phyloP scores from a whole-genome alignment of 2,888 invertebrate genomes.

The Lepidonotus clava region DNA sequence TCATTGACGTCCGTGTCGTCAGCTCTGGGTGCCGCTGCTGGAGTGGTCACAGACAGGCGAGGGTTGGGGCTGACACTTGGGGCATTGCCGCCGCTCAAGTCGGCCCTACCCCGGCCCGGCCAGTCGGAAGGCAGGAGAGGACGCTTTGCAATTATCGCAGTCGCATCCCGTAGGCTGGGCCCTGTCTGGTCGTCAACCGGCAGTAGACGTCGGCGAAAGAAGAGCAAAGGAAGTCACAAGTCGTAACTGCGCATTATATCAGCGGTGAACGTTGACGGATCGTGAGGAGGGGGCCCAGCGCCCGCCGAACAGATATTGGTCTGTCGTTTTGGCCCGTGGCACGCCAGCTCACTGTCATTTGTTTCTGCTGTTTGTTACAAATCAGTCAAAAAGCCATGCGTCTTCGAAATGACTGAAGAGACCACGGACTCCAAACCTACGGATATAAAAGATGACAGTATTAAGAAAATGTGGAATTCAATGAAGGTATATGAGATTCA shows the following conservation, averaged over 20 bases:
- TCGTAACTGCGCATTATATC: neutral
- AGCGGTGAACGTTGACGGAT: conserved; percentile 1
- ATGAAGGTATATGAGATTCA: too few species aligned
- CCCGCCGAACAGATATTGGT: neutral
- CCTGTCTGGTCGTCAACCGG: neutral
- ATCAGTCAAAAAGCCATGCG: neutral
- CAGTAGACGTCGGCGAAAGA: neutral
- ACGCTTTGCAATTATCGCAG: conserved; percentile 9
- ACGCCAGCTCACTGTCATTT: neutral
- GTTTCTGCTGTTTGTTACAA: neutral
- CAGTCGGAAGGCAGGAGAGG: too few species aligned
- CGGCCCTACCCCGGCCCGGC: neutral
- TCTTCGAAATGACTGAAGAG: too few species aligned
- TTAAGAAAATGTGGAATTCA: too few species aligned
- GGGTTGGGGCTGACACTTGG: neutral
- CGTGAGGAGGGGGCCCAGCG: neutral
- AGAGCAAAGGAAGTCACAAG: neutral
- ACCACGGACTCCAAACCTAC: too few species aligned
- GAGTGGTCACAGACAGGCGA: neutral
- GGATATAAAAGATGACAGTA: too few species aligned
- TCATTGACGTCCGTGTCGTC: too few species aligned
- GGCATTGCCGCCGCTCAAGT: too few species aligned
- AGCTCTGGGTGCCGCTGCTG: too few species aligned
- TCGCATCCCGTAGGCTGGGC: neutral
- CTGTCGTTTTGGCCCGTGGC: neutral